A percentile compares a stretch with the other conserved stretches of the same genome.
phyloP scores from a whole-genome alignment of 2,797 vertebrate genomes.

The Nyctibius grandis region DNA sequence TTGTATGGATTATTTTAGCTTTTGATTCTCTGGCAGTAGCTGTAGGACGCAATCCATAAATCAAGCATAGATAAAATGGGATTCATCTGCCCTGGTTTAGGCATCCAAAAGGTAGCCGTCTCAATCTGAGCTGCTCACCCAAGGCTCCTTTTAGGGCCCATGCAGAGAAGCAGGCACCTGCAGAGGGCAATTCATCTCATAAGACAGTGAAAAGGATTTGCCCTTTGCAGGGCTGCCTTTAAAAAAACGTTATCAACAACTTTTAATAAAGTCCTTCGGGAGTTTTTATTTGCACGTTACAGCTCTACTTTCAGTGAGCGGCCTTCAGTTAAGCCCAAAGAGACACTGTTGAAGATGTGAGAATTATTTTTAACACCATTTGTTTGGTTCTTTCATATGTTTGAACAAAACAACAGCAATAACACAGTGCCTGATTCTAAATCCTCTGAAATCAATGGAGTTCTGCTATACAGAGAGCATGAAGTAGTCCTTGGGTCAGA shows the following conservation, averaged over 20 bases:
- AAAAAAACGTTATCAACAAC: neutral
- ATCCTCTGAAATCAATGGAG: neutral
- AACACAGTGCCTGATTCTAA: neutral
- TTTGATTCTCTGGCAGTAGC: neutral
- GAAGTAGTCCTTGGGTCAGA: neutral
- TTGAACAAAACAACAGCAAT: neutral
- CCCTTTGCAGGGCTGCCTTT: neutral
- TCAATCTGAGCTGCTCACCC: neutral
- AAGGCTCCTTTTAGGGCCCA: neutral
- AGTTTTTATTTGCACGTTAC: neutral
- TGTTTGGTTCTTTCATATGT: neutral
- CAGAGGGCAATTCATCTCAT: neutral
- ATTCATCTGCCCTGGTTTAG: neutral
- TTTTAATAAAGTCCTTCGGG: neutral
- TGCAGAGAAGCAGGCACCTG: neutral
- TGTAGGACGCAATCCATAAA: neutral
- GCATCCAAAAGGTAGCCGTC: neutral
- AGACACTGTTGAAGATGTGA: neutral
- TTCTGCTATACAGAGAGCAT: neutral
- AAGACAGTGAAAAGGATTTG: neutral
- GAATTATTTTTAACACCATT: neutral
- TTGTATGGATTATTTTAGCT: neutral
- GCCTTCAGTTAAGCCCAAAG: neutral
- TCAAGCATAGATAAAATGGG: neutral
- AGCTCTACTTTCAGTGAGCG: neutral